phyloP scores from a whole-genome alignment of 2,888 invertebrate species.

The Lacanobia wlatinum region DNA sequence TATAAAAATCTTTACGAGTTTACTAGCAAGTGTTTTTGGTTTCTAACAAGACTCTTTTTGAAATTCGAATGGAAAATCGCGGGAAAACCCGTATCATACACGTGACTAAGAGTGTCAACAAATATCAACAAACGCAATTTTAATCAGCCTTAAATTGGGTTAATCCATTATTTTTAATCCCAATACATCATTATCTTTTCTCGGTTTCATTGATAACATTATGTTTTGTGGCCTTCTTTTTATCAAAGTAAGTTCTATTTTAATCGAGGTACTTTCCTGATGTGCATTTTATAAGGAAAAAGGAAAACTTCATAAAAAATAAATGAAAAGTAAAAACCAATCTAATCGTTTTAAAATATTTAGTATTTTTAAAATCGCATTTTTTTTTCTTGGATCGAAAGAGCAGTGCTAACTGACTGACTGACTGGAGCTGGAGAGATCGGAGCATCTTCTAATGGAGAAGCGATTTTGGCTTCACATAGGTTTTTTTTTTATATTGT shows the following conservation, averaged over 20 bases:
- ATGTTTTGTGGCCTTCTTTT: conserved; percentile 17
- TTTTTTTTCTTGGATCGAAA: neutral
- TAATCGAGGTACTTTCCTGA: neutral
- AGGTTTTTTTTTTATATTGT: too few relatives aligned
- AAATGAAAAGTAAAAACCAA: neutral
- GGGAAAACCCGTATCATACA: neutral
- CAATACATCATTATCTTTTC: neutral
- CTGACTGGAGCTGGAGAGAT: too few relatives aligned
- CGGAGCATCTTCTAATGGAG: too few relatives aligned
- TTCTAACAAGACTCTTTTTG: too few relatives aligned
- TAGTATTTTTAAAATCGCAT: neutral
- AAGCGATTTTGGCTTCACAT: too few relatives aligned
- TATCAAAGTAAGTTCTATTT: conserved; percentile 18
- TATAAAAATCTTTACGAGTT: conserved; percentile 18
- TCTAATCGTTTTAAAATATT: neutral
- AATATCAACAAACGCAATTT: conserved; percentile 1
- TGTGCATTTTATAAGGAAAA: neutral
- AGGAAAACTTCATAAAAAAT: neutral
- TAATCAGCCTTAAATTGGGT: conserved; percentile 15
- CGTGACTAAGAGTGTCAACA: neutral
- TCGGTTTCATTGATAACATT: conserved; percentile 12
- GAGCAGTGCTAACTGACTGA: too few relatives aligned
- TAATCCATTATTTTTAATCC: conserved; percentile 33
- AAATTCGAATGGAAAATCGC: neutral
- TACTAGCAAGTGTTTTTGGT: neutral